Evolutionary conservation across 2,113 vertebrate genomes (phyloP).

Genomic region (Clupea harengus): DNA sequence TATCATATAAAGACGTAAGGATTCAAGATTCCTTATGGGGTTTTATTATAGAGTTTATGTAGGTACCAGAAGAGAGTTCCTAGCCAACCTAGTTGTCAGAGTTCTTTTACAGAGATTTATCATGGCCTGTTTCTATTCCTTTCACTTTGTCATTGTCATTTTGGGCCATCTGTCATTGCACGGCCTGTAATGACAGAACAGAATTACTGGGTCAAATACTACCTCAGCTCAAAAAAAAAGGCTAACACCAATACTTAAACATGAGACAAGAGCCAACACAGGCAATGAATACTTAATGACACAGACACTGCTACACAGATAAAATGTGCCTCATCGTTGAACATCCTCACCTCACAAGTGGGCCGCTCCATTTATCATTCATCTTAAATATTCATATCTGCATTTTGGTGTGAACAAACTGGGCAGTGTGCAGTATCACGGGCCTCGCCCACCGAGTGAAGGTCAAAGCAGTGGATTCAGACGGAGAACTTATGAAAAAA

Average conservation of each 20-base stretch:
- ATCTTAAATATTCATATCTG: background rate
- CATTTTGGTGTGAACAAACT: background rate
- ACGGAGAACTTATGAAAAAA: background rate
- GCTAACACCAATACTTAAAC: background rate
- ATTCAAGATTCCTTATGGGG: background rate
- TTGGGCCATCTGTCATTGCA: background rate
- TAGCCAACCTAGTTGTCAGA: background rate
- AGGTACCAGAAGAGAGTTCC: background rate
- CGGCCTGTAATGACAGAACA: background rate
- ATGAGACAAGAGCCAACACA: background rate
- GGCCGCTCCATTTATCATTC: background rate
- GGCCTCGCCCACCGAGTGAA: background rate
- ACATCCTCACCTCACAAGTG: background rate
- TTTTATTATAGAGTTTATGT: background rate
- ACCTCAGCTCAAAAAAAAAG: background rate
- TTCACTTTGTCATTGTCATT: slow-evolving; percentile 5
- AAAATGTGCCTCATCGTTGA: background rate
- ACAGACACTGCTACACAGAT: background rate
- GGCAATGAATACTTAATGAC: background rate
- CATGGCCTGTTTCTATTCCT: background rate
- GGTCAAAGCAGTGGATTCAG: background rate
- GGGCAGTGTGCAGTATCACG: background rate
- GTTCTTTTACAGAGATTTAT: slow-evolving; percentile 7
- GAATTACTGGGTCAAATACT: background rate
- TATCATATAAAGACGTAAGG: background rate